Percentiles rank a stretch among this genome's conserved stretches.
Evolutionary conservation across 2,888 invertebrate genomes (phyloP).

Genomic region (Drosophila ochracea): DNA sequence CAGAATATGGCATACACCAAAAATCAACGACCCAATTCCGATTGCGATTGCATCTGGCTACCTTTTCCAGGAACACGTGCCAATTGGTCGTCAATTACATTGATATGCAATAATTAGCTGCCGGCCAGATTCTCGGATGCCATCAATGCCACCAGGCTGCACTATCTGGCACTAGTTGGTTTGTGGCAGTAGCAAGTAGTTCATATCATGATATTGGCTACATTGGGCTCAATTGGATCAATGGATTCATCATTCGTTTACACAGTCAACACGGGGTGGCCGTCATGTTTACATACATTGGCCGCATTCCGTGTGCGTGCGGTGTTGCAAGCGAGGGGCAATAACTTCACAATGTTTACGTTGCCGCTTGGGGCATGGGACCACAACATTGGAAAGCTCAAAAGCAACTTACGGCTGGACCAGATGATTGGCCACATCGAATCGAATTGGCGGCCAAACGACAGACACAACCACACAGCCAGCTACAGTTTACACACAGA

Average conservation of each 20-base stretch:
- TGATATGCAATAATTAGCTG: conserved; percentile 45
- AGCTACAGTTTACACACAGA: conserved; percentile 22
- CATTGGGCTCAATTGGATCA: conserved; percentile 10
- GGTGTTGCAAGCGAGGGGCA: conserved; percentile 11
- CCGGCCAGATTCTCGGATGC: conserved; percentile 12
- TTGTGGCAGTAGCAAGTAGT: conserved; percentile 3
- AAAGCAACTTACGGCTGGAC: conserved; percentile 23
- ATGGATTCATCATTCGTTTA: conserved; percentile 51
- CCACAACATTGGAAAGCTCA: conserved; percentile 34
- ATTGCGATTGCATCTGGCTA: conserved; percentile 39
- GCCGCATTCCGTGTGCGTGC: conserved; percentile 33
- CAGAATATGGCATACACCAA: background rate
- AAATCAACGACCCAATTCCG: conserved; percentile 1
- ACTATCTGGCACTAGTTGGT: background rate
- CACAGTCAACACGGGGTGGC: conserved; percentile 27
- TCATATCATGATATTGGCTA: conserved; percentile 1
- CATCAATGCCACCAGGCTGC: background rate
- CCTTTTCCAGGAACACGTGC: conserved; percentile 47
- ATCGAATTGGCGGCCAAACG: background rate
- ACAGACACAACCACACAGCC: background rate
- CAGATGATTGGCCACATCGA: background rate
- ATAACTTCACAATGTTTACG: conserved; percentile 48
- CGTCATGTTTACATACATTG: conserved; percentile 56
- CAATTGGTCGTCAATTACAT: conserved; percentile 47
- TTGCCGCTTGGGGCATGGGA: conserved; percentile 19